These are phyloP conservation scores for Pseudoatta argentina DNA, from an alignment of 1,140 invertebrate species.

Conservation along the genomic window DNA sequence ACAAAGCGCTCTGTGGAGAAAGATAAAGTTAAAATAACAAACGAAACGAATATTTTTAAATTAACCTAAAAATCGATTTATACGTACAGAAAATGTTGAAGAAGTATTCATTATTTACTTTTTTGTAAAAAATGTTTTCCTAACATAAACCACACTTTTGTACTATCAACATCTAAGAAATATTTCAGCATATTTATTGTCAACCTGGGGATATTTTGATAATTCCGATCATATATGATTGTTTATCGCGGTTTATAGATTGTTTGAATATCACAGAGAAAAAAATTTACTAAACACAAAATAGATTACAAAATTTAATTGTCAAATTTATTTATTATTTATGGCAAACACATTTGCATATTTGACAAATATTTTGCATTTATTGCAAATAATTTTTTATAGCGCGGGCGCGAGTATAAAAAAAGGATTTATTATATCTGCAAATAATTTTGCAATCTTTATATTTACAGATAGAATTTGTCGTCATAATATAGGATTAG, in stretches of 20 bases:
- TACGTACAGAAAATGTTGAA: background rate
- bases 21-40: slow-evolving; percentile 16
- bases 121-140: background rate
- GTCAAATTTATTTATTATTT: too few relatives aligned
- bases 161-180: background rate
- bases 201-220: background rate
- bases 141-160: background rate
- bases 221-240: background rate
- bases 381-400: too few relatives aligned
- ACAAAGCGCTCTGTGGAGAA: slow-evolving; percentile 13
- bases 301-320: too few relatives aligned
- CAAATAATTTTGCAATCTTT: too few relatives aligned
- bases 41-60: slow-evolving; percentile 30
- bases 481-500: too few relatives aligned
- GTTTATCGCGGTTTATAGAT: background rate
- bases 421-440: too few relatives aligned
- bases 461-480: too few relatives aligned
- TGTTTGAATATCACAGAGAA: background rate
- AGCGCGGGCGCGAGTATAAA: too few relatives aligned
- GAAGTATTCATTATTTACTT: background rate
- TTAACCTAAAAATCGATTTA: slow-evolving; percentile 39
- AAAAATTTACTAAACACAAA: too few relatives aligned
- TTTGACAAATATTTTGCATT: too few relatives aligned
- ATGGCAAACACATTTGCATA: too few relatives aligned
- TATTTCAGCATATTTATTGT: background rate